Evolutionary conservation across 2,113 vertebrate genomes (phyloP), one percentile per base, ranked within the genome.

Genomic region (Dissostichus mawsoni): DNA sequence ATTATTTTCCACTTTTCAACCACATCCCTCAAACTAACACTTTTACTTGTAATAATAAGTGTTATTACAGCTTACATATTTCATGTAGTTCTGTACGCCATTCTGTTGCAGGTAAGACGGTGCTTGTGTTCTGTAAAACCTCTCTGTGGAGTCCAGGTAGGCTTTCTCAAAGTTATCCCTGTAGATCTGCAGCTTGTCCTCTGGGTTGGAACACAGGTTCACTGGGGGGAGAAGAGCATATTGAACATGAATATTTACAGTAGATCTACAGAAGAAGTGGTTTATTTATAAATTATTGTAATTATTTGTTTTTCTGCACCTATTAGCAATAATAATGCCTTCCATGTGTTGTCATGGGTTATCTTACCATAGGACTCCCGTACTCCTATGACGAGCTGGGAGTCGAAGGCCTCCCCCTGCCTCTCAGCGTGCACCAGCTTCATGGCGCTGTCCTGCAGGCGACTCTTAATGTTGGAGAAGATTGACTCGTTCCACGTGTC

Each of bases 111-210:
- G 96, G 93, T 99, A 99, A 4, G 98, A 97, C 58, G 97, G 97
- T 29, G 98, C 98, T 75, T 99, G 98, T 44, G 98, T 99, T 93
- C 98, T 96, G 94, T 99, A 99, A 94, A 99, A 99, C 93, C 97
- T 96, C 94, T 99, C 98, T 68, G 98, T 99, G 85, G 98, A 98
- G 94, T 99, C 98, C 93, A 99, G 94, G 92, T 99, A 99, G 0
- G 98, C 97, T 87, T 99, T 99, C 94, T 99, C 98, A 96, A 99
- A 99, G 95, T 99, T 99, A 88, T 99, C 98, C 86, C 98, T 96
- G 94, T 99, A 99, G 92, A 99, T 99, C 86, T 99, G 97, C 92
- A 99, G 96, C 88, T 98, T 98, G 96, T 99, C 98, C 68, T 99
- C 98, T 36, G 97, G 96, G 95, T 99, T 99, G 62, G 98, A 99